Evolutionary conservation across 53 echinoderm and acorn worm genomes (phyloP).

Genomic region (Astropecten irregularis): DNA sequence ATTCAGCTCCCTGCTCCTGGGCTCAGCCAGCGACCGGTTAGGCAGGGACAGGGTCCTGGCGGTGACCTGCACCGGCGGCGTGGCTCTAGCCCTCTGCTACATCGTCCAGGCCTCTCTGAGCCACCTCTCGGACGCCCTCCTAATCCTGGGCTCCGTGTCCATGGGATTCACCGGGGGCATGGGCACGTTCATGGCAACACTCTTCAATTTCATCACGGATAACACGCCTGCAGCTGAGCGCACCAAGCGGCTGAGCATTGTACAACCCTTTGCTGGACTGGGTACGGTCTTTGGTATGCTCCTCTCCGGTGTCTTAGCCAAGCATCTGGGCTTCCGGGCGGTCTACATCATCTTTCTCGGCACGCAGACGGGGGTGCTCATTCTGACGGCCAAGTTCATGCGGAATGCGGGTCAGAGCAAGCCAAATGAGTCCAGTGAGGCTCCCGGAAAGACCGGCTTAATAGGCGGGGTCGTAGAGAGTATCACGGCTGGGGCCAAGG

Average conservation of each 20-base stretch:
- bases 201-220: slow-evolving; percentile 79
- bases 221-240: slow-evolving; percentile 71
- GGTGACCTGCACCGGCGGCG: slow-evolving; percentile 59
- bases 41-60: slow-evolving; percentile 71
- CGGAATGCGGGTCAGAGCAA: neutral
- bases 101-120: slow-evolving; percentile 45
- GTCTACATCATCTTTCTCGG: slow-evolving; percentile 23
- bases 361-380: slow-evolving; percentile 7
- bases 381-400: neutral
- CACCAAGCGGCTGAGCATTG: slow-evolving; percentile 73
- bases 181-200: slow-evolving; percentile 73
- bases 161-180: slow-evolving; percentile 76
- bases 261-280: slow-evolving; percentile 74
- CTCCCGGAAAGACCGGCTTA: neutral
- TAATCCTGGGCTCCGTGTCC: slow-evolving; percentile 38
- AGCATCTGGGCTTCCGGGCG: slow-evolving; percentile 23
- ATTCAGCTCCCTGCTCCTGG: slow-evolving; percentile 69
- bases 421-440: neutral
- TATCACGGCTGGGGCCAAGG: slow-evolving; percentile 20
- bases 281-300: slow-evolving; percentile 70
- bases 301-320: slow-evolving; percentile 58
- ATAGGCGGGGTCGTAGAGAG: neutral
- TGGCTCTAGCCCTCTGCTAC: slow-evolving; percentile 25
- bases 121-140: slow-evolving; percentile 18
- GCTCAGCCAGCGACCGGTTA: slow-evolving; percentile 73